A percentile compares a stretch with the other conserved stretches of the same genome.
Conservation (phyloP, 2,797 vertebrate genomes). For the Mionectes olivaceus region DNA sequence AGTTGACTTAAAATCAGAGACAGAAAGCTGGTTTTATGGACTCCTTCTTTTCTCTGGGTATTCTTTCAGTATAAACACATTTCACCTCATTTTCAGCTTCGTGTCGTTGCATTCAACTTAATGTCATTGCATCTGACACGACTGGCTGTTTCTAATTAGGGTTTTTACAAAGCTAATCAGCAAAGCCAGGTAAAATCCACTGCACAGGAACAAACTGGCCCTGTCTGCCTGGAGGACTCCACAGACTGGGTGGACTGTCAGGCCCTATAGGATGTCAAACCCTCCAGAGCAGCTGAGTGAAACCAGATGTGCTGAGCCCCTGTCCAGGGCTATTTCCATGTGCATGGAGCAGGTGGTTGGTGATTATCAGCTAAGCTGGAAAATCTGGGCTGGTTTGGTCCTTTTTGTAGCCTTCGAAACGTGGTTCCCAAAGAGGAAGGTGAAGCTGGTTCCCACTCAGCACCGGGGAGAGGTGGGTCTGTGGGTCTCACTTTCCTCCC, state of each 20-base stretch:
- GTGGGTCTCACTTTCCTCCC: background rate
- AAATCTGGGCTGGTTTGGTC: background rate
- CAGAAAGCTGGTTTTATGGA: background rate
- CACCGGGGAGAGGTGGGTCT: background rate
- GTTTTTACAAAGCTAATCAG: constrained; percentile 17
- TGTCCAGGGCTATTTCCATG: background rate
- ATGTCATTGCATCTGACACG: background rate
- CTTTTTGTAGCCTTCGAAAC: background rate
- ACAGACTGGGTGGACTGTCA: background rate
- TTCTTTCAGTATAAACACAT: background rate
- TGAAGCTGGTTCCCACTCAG: background rate
- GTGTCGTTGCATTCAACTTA: background rate
- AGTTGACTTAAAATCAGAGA: background rate
- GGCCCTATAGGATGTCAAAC: constrained; percentile 27
- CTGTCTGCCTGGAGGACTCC: background rate
- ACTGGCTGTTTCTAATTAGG: constrained; percentile 36
- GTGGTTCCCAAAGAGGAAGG: background rate
- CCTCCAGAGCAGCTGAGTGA: background rate
- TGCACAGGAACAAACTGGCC: background rate
- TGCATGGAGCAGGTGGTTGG: constrained; percentile 23
- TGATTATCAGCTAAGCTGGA: background rate
- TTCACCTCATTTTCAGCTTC: background rate
- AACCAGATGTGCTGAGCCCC: constrained; percentile 43
- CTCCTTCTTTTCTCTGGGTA: background rate
- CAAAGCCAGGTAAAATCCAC: constrained; percentile 8